Evolutionary conservation across 2,888 invertebrate genomes (phyloP), one percentile per base, ranked within the genome.

Genomic region (Podotricha telesiphe): DNA sequence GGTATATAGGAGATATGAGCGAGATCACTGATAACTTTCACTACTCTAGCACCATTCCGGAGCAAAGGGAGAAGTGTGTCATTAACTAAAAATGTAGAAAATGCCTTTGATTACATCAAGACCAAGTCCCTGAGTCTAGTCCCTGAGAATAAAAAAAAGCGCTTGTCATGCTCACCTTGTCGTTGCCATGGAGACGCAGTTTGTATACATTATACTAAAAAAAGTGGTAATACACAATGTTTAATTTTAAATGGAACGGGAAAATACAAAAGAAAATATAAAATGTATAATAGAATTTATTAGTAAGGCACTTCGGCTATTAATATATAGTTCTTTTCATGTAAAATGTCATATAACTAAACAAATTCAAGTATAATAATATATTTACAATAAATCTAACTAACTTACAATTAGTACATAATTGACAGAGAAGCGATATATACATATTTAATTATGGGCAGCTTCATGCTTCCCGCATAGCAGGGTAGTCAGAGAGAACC

Each of bases 301-400:
- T 59, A 45, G 11, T 28, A 59, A 59, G 59, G 59, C 59, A 59
- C 59, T 45, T 59, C n/a, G n/a, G n/a, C n/a, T 45, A 42, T 58
- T 11, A 11, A n/a, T 28, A 17, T 45, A 45, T 22, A n/a, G n/a
- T 22, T 45, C 10, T 20, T 17, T 11, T 11, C 0, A n/a, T 45
- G 5, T 45, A 59, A 6, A 37, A 37, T 37, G 22, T 22, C 15
- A 8, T 19, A 40, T 40, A 56, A 3, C n/a, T 53, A 28, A 53
- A 58, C 8, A 20, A 0, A 10, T 17, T 13, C 1, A 15, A 42
- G 0, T 15, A n/a, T n/a, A n/a, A 22, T 22, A n/a, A 11, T 22
- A 22, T 58, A 8, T 59, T 17, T 37, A 59, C 45, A 59, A 22
- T 5, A 10, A n/a, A 5, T 45, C 28, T 45, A 45, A 45, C 22